Evolutionary conservation across 2,797 vertebrate species (phyloP), one percentile per base, ranked within the genome.

Genomic region (Ataeniobius toweri): DNA sequence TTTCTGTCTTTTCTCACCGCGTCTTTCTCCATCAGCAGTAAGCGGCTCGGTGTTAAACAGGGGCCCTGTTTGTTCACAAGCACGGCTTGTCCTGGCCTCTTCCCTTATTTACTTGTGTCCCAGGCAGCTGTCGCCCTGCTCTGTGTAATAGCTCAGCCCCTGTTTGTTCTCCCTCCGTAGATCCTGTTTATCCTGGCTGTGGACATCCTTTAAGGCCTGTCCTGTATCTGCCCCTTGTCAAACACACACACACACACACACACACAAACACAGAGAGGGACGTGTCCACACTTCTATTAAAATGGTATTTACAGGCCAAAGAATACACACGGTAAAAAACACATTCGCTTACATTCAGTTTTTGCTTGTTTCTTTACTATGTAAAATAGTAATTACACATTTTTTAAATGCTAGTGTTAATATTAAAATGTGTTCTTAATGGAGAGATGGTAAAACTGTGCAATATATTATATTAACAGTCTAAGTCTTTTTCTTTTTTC

Each of bases 401-500:
- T 51, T 53, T 67, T 69, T n/a, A 74, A 48, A 76, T 74, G 72
- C 46, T 0, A 50, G n/a, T 75, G 78, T 79, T 63, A 22, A 80
- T 76, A 77, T 77, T 74, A 39, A 3, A 10, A 76, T 51, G 36
- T 67, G 61, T 72, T 73, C 28, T 9, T 14, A 44, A 76, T 46
- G 41, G 39, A 59, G 55, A 59, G 72, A 74, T 31, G 71, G 46
- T 20, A 44, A 78, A 26, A 67, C 72, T 65, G 83, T 75, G 75
- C 36, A 41, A n/a, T 44, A 68, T 68, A 44, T 41, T 44, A 44
- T 68, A 13, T 44, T n/a, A 44, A 44, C 93, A 93, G 90, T 93
- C 88, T 92, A 87, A 81, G 91, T 94, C 93, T 95, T 94, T 96
- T 83, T 86, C 85, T 96, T 98, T 97, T 97, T 96, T 96, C 94